Conservation (phyloP, 2,888 invertebrate species). For the Lacanobia oleracea region DNA sequence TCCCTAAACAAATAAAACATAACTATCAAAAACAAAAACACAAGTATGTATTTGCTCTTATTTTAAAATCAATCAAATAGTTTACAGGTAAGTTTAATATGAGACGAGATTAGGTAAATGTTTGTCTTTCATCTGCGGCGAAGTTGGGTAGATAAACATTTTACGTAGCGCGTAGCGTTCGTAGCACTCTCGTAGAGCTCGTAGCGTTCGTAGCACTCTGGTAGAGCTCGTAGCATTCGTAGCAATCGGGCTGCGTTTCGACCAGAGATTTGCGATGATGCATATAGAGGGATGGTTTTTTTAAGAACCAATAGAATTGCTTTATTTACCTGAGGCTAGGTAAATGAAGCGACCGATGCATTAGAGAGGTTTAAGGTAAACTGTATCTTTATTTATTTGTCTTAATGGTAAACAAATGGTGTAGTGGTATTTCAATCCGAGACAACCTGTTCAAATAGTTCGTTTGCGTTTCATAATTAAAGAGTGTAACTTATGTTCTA, state of each 20-base stretch:
- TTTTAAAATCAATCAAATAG: constrained; percentile 30
- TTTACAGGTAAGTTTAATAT: constrained; percentile 32
- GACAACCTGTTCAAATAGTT: neutral
- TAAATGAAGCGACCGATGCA: neutral
- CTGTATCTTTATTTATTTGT: neutral
- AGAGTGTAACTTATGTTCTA: too few relatives aligned
- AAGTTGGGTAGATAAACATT: constrained; percentile 26
- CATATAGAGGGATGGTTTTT: too few relatives aligned
- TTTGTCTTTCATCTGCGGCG: constrained; percentile 37
- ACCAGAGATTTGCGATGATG: too few relatives aligned
- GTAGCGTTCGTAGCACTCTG: constrained; percentile 18
- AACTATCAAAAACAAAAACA: neutral
- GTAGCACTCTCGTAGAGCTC: constrained; percentile 24
- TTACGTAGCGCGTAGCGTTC: constrained; percentile 33
- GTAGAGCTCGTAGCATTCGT: too few relatives aligned
- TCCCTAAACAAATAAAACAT: neutral
- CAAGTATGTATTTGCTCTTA: neutral
- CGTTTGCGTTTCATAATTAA: neutral
- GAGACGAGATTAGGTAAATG: constrained; percentile 32
- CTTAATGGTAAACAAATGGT: too few relatives aligned
- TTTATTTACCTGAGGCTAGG: too few relatives aligned
- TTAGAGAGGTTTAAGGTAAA: neutral
- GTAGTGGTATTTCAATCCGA: too few relatives aligned
- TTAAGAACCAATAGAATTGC: too few relatives aligned
- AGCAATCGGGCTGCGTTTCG: too few relatives aligned